Base-by-base conservation (phyloP, 2,888 invertebrate species). In the Notodonta dromedarius region DNA sequence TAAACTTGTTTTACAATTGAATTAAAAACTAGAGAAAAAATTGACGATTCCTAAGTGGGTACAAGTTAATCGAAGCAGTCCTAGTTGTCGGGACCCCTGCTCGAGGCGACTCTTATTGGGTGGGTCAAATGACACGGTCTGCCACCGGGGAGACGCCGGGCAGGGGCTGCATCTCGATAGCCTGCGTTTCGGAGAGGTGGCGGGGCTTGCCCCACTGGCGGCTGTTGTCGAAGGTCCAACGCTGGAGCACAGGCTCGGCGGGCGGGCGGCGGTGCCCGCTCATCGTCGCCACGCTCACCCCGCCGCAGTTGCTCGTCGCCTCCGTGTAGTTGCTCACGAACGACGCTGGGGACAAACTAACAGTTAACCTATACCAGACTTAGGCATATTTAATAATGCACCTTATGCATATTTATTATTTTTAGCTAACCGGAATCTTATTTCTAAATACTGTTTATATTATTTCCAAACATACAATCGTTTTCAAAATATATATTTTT, bases 221-320 rank as follows among this genome's bases (percentile, higher is more conserved):
- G 56, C 69, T 78, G 76, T 85, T 87, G 74, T 86, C 79, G 66
- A 86, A 85, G 3, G 71, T 85, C 89, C 88, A 89, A 0, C 84
- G 79, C n/a, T 67, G 67, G 60, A 86, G 80, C 75, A 72, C 77
- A 3, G 75, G 65, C 16, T 78, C 76, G 5, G 74, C 71, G 44
- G 74, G 70, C 5, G 70, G 74, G 5, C 70, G 73, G 4, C 35
- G 35, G 35, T 7, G 35, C 7, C 35, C 54, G n/a, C 40, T 51
- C 32, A 32, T 63, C 56, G 35, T 55, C 8, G 39, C 61, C n/a
- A 58, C 39, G 56, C 44, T 56, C 56, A 51, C 13, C 65, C 60
- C 65, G 13, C 67, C 61, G 58, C 62, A 58, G 66, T 69, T 60
- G 62, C 55, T 62, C 48, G 74, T 64, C 50, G 67, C 79, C 32